A percentile compares a stretch with the other conserved stretches of the same genome.
Evolutionary conservation across 2,113 vertebrate species (phyloP).

Genomic region (Cynoglossus semilaevis): DNA sequence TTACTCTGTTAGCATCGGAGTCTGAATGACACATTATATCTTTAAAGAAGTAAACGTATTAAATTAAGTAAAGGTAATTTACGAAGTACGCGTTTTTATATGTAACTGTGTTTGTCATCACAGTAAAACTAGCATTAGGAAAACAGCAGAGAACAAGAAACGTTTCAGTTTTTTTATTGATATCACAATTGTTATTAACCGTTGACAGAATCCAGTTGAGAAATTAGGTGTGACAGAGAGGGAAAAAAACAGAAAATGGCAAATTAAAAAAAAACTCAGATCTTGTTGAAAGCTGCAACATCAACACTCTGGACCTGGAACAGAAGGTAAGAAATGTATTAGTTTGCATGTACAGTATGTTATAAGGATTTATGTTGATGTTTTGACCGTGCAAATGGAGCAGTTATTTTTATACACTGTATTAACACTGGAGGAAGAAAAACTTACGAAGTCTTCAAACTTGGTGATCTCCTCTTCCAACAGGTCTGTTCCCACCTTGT

Average conservation of each 20-base stretch:
- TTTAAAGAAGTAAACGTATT: too few species aligned
- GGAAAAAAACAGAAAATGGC: constrained; percentile 7
- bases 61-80: too few species aligned
- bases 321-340: background rate
- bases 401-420: background rate
- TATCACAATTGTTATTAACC: constrained; percentile 54
- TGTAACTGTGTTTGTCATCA: too few species aligned
- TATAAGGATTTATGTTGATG: too few species aligned
- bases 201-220: constrained; percentile 53
- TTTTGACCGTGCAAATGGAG: too few species aligned
- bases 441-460: constrained; percentile 92
- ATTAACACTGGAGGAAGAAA: background rate
- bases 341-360: background rate
- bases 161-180: constrained; percentile 48
- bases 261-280: constrained; percentile 40
- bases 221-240: constrained; percentile 25
- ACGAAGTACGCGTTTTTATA: too few species aligned
- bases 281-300: constrained; percentile 74
- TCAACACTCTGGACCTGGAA: constrained; percentile 81
- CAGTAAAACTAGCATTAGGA: too few species aligned
- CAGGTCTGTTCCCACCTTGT: constrained; percentile 92
- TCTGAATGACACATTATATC: too few species aligned
- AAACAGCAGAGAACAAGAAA: background rate
- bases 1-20: too few species aligned
- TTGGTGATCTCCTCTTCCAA: constrained; percentile 96